Conservation (phyloP, 1,140 invertebrate genomes). For the Neotoxoptera formosana region DNA sequence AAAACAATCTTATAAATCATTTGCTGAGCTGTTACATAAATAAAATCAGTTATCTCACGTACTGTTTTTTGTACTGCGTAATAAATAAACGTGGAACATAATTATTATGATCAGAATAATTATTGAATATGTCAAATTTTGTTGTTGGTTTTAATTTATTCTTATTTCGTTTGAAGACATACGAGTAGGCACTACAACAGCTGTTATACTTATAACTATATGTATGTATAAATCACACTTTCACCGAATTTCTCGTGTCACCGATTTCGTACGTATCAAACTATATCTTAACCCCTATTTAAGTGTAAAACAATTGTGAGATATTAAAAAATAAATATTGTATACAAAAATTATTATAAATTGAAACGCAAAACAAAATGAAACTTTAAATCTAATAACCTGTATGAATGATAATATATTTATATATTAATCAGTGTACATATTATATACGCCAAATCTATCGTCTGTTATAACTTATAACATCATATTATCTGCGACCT, state of each 20-base stretch:
- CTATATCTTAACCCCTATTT: background rate
- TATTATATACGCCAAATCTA: too few relatives aligned
- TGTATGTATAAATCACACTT: background rate
- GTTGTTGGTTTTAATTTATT: background rate
- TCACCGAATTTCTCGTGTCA: background rate
- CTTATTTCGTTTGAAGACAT: background rate
- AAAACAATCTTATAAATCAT: background rate
- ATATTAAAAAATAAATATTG: background rate
- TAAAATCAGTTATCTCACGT: background rate
- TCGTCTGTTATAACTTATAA: background rate
- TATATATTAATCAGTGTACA: background rate
- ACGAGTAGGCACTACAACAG: background rate
- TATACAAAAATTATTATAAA: background rate
- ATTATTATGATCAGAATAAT: background rate
- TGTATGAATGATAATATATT: background rate
- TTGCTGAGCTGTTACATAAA: background rate
- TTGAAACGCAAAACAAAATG: background rate
- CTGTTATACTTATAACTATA: background rate
- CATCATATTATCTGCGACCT: background rate
- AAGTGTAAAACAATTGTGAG: background rate
- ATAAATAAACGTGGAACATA: background rate
- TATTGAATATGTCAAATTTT: background rate
- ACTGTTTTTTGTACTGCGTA: background rate
- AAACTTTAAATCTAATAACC: background rate
- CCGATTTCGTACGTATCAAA: background rate